Conservation (phyloP, 2,113 vertebrate genomes). For the Okapia johnstoni region DNA sequence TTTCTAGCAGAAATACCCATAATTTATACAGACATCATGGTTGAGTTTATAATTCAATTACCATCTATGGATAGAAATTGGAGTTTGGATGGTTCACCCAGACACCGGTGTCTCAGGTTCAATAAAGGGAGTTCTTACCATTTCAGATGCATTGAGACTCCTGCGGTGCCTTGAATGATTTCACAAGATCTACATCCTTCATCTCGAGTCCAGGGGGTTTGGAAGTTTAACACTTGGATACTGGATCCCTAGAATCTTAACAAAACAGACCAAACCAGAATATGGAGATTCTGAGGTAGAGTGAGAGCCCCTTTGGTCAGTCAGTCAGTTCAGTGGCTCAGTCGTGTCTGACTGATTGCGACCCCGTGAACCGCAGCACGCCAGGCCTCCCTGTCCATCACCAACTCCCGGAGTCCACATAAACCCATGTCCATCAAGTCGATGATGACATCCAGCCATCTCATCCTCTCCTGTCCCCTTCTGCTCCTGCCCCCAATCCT, state of each 20-base stretch:
- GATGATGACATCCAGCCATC: too few relatives aligned
- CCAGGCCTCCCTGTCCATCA: too few relatives aligned
- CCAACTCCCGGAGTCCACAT: too few relatives aligned
- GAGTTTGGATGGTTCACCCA: background rate
- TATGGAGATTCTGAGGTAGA: background rate
- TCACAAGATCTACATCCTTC: background rate
- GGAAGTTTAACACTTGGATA: background rate
- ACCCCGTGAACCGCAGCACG: too few relatives aligned
- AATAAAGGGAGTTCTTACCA: background rate
- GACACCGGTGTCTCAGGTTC: background rate
- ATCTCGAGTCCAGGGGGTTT: background rate
- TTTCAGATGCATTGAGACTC: background rate
- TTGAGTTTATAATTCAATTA: background rate
- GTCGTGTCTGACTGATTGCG: too few relatives aligned
- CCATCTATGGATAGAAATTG: background rate
- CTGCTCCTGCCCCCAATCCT: too few relatives aligned
- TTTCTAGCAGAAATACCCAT: slow-evolving; percentile 27
- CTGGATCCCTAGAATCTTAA: background rate
- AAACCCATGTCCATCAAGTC: too few relatives aligned
- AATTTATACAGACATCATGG: background rate
- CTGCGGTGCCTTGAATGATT: background rate
- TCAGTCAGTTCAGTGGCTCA: too few relatives aligned
- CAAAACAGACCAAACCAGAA: background rate
- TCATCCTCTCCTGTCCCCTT: too few relatives aligned
- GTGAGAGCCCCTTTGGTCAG: background rate